Percentiles rank a stretch among this genome's conserved stretches.
Conservation (phyloP, 2,888 invertebrate species). For the Drosophila atroscutellata region DNA sequence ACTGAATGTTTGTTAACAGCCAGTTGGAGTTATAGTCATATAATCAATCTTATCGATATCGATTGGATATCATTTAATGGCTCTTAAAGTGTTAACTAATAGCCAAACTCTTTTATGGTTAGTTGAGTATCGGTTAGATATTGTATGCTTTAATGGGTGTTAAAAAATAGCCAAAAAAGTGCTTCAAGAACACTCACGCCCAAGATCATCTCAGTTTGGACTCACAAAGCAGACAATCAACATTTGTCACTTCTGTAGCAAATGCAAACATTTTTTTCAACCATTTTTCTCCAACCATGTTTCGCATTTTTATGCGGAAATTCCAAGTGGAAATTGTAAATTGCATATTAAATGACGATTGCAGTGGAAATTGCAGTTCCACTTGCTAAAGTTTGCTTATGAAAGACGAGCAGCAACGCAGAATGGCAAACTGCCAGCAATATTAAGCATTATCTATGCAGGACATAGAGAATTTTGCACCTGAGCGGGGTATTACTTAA, state of each 20-base stretch:
- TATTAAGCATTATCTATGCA: neutral
- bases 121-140: neutral
- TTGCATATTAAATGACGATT: constrained; percentile 63
- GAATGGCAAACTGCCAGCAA: neutral
- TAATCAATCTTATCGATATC: neutral
- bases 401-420: constrained; percentile 24
- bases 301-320: neutral
- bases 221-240: constrained; percentile 2
- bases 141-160: neutral
- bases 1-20: neutral
- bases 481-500: neutral
- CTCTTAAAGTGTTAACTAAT: no score
- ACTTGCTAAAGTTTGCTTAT: constrained; percentile 22
- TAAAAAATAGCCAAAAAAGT: neutral
- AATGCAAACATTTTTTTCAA: constrained; percentile 1
- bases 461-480: neutral
- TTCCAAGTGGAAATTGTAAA: constrained; percentile 42
- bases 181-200: neutral
- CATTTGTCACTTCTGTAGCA: constrained; percentile 11
- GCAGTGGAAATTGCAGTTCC: constrained; percentile 37
- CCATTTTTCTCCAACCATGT: neutral
- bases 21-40: neutral
- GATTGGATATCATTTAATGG: neutral
- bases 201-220: neutral
- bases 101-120: neutral